Percentiles rank a stretch among this genome's conserved stretches.
Evolutionary conservation across 2,888 invertebrate genomes (phyloP).

Genomic region (Amphiduros pacificus): DNA sequence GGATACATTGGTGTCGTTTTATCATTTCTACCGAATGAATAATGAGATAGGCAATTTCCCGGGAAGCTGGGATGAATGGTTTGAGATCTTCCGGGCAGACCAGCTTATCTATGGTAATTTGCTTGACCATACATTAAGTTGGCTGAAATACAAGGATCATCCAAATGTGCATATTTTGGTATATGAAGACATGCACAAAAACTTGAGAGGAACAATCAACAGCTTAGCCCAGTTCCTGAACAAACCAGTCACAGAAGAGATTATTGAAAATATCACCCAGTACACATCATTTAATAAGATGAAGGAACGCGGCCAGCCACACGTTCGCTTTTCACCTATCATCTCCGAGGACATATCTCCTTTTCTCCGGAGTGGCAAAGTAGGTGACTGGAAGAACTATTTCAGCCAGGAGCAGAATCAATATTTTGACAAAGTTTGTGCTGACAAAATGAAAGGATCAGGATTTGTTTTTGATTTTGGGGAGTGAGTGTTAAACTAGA

Average conservation of each 20-base stretch:
- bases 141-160: neutral
- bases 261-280: neutral
- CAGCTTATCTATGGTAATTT: conserved; percentile 3
- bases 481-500: too few species aligned
- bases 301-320: neutral
- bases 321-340: neutral
- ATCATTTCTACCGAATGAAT: conserved; percentile 8
- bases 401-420: neutral
- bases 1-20: neutral
- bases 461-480: conserved; percentile 5
- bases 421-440: neutral
- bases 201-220: neutral
- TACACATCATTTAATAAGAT: neutral
- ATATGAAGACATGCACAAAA: conserved; percentile 4
- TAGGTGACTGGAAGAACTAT: neutral
- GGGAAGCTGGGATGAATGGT: neutral
- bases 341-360: neutral
- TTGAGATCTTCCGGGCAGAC: neutral
- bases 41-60: neutral
- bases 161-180: neutral
- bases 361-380: neutral
- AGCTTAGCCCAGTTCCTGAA: neutral
- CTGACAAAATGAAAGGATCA: neutral
- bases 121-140: neutral
- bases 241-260: neutral